Evolutionary conservation across 2,888 invertebrate species (phyloP), one percentile per base, ranked within the genome.

Genomic region (Hipparchia semele): DNA sequence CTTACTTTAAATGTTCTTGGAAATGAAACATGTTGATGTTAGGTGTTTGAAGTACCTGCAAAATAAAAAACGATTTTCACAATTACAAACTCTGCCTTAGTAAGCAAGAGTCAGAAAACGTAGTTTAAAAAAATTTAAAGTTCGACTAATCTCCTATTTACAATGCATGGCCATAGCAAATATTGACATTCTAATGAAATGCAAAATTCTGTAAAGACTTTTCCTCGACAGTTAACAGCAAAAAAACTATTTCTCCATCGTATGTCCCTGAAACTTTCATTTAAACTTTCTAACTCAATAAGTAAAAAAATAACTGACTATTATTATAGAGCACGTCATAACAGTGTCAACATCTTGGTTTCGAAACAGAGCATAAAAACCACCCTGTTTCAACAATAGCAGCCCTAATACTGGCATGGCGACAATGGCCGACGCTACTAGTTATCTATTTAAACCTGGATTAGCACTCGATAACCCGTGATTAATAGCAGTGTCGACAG

Each of bases 371-470:
- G 12, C 56, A 56, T 10, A 64, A 64, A 62, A 70, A 69, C 12
- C 23, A 46, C 54, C 69, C 66, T 66, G 65, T 69, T 69, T 33
- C 66, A 33, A 68, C 68, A 72, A 72, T 51, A 68, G 71, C 87
- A 87, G 79, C 89, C 89, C 88, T 88, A 84, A 76, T 80, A 74
- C 79, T 77, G 77, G 80, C 80, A 75, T 70, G 76, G 81, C 77
- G 87, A 92, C 92, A 92, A 92, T 90, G 87, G 87, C 84, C 86
- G 83, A 83, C 86, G 91, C 86, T 86, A 91, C 90, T 94, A 94
- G 94, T 94, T 94, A 94, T 94, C 94, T 94, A 91, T 94, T 94
- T 94, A 94, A 94, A 94, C 94, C 94, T 91, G 94, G 94, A 94
- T 94, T 94, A 94, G 93, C 94, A 91, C 93, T 93, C 94, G 94